Evolutionary conservation across 2,888 invertebrate genomes (phyloP), one percentile per base, ranked within the genome.

Genomic region (Adineta ricciae): DNA sequence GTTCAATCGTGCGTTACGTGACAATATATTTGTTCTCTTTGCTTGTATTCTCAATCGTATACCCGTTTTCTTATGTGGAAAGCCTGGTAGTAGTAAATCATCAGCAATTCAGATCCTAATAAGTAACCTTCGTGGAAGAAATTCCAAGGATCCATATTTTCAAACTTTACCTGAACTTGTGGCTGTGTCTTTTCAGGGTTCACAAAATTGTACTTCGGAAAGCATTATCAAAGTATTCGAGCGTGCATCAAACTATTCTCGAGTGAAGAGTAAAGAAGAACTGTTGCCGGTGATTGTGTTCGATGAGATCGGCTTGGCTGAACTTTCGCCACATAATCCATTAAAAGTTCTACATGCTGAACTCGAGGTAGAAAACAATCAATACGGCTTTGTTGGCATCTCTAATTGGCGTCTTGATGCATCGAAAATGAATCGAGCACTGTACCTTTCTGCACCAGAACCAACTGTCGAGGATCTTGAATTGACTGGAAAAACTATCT

Each of bases 391-490:
- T 85, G 89, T 90, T 87, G 90, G 89, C 24, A 89, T 90, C n/a
- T 89, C 89, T n/a, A 90, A 89, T 87, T 90, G 90, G 90, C 89
- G 90, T n/a, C 87, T 90, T 50, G 90, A 90, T 87, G 90, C 90
- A 27, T 90, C 90, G 72, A 90, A 90, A 87, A 90, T 89, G 89
- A 90, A 90, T 87, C 86, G 90, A 86, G 90, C 32, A 24, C 24
- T 41, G 0, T 78, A 78, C 14, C 9, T 78, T n/a, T 24, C 8
- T 21, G n/a, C 41, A n/a, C 78, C 78, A 3, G 38, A 78, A 2
- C 78, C 78, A 3, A 32, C 36, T 2, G 24, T 78, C 9, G 3
- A 24, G 1, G 78, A 78, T 41, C 24, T 78, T 24, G 24, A 78
- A 78, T 21, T 78, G 9, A 78, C 73, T 38, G 73, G 21, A 8